phyloP scores from a whole-genome alignment of 2,113 vertebrate genomes.

The Regulus satrapa region DNA sequence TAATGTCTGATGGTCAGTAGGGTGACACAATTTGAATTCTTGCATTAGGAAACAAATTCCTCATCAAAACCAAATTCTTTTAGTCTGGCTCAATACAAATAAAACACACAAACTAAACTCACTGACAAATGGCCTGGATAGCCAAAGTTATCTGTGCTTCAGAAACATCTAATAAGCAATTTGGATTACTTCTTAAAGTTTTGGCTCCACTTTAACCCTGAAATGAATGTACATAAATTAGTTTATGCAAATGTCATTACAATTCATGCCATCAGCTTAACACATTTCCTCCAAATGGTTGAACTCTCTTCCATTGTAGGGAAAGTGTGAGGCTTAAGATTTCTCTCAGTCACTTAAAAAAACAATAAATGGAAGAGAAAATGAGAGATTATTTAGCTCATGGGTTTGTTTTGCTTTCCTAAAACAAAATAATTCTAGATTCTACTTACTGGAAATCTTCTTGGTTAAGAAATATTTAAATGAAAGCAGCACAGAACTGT shows the following conservation, averaged over 20 bases:
- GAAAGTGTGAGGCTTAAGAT: background rate
- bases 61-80: background rate
- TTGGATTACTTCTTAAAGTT: background rate
- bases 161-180: background rate
- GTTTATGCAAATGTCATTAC: constrained; percentile 10
- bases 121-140: background rate
- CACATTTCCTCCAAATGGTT: background rate
- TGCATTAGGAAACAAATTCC: background rate
- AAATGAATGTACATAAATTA: background rate
- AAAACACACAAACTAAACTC: background rate
- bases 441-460: constrained; percentile 27
- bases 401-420: constrained; percentile 22
- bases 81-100: background rate
- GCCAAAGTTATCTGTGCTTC: background rate
- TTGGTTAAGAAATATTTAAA: constrained; percentile 28
- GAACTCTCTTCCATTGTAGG: background rate
- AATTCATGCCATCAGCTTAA: background rate
- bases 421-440: constrained; percentile 34
- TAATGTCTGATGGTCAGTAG: background rate
- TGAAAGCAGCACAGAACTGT: background rate
- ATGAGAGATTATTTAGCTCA: background rate
- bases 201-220: background rate
- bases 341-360: background rate
- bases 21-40: background rate
- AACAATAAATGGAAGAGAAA: background rate